Evolutionary conservation across 2,888 invertebrate genomes (phyloP).

Genomic region (Calameuta pallipes): DNA sequence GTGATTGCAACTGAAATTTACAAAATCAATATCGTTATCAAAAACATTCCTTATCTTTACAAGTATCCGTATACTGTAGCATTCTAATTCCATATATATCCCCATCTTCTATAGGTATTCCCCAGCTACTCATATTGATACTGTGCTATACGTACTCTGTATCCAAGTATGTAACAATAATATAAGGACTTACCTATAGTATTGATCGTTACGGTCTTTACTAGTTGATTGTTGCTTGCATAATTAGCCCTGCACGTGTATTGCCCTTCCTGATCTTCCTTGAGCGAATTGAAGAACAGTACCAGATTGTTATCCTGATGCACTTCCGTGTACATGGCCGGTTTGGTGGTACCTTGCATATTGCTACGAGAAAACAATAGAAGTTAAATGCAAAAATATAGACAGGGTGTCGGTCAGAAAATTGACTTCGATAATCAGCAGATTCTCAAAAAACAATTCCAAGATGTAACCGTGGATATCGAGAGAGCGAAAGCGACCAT

Average conservation of each 20-base stretch:
- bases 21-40: conserved; percentile 4
- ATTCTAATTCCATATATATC: background rate
- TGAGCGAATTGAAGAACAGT: conserved; percentile 80
- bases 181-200: conserved; percentile 73
- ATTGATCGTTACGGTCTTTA: conserved; percentile 76
- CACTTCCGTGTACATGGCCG: conserved; percentile 77
- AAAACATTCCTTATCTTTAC: background rate
- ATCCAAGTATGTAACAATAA: background rate
- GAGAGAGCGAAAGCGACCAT: background rate
- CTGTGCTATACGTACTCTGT: background rate
- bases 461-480: no score
- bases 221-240: conserved; percentile 75
- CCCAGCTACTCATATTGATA: background rate
- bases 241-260: conserved; percentile 88
- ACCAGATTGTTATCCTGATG: conserved; percentile 74
- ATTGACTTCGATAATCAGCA: background rate
- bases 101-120: background rate
- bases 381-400: background rate
- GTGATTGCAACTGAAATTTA: conserved; percentile 80
- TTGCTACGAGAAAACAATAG: background rate
- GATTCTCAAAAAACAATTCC: background rate
- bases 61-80: background rate
- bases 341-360: conserved; percentile 48
- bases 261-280: conserved; percentile 81
- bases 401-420: background rate